Evolutionary conservation across 1,140 invertebrate genomes (phyloP), one percentile per base, ranked within the genome.

Genomic region (Aricia agestis): DNA sequence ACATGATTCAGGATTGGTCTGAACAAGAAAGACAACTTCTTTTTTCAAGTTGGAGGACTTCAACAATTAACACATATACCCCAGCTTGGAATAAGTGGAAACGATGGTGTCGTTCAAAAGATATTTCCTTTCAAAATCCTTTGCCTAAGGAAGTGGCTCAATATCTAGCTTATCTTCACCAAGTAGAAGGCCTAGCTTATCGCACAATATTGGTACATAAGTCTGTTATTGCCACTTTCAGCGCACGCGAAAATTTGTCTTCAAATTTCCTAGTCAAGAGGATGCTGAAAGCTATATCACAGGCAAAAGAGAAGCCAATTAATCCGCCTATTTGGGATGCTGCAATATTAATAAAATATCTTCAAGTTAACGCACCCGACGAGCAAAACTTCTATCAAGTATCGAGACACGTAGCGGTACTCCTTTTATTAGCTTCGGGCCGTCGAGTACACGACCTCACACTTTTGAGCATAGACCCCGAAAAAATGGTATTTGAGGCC

Each of bases 331-430:
- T 42, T 42, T 42, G 41, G 41, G 41, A 42, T 42, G 41, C 41
- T 42, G 6, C 41, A 9, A 42, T 42, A 9, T 42, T 42, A 42
- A 42, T 42, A 42, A 42, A 42, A 45, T 86, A 89, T 72, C 79
- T 74, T 31, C 86, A 86, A 71, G 79, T 78, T 25, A 42, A 67
- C 86, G 89, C 67, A 83, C 41, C 17, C n/a, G 32, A 36, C 42
- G 42, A 67, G 66, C 66, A 45, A 19, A 9, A 18, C 19, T 52
- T 73, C 92, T 69, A 19, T 78, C 4, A 75, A 78, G 13, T 74
- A 72, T 68, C 77, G 75, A 17, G 66, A 72, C 19, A 67, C 77
- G 36, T 77, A 70, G 73, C 73, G 7, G 73, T 77, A 32, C 17
- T 72, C 15, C 57, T 78, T 36, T 69, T 70, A 57, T 74, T 69